Base-by-base conservation (phyloP, 2,888 invertebrate species). In the Ariolimax columbianus region DNA sequence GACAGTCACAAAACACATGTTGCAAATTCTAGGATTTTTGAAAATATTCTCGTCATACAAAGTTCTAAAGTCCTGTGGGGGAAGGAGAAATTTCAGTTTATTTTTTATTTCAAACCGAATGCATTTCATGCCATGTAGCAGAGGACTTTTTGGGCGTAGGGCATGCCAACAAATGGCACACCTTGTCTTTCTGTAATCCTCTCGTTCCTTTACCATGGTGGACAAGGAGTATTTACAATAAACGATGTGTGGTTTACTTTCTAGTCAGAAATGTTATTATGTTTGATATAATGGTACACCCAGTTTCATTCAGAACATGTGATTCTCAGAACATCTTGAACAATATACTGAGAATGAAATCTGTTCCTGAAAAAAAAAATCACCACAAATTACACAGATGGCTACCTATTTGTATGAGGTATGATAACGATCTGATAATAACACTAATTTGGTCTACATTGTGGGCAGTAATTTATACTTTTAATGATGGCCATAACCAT, bases 131-230 rank as follows among this genome's bases (percentile, higher is more conserved):
- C 83, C 83, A 70, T 72, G 68, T 55, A 83, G 38, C 70, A 78
- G 68, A n/a, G 78, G 70, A 36, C 77, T 70, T 55, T 83, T 83
- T 26, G 83, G 83, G 6, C 78, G 68, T 55, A 83, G 72, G 17
- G 9, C 40, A 26, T 83, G 55, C 70, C 70, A 77, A 70, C 83
- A 83, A 70, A 83, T 77, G 55, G 83, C 66, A 78, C 83, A 83
- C 51, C 47, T 83, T 11, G 68, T 78, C 17, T 70, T 70, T n/a
- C 0, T 26, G 23, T 33, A 19, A 33, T 75, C 77, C 23, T 77
- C 47, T 68, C 36, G 33, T 9, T 66, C 51, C n/a, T 66, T 83
- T 68, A 83, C 40, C 63, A 82, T 82, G 26, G 26, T 77, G 36
- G 72, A 1, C 38, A 38, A 36, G 6, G 36, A 70, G 26, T 1